phyloP scores from a whole-genome alignment of 2,113 vertebrate genomes.

The Chionodraco myersi region DNA sequence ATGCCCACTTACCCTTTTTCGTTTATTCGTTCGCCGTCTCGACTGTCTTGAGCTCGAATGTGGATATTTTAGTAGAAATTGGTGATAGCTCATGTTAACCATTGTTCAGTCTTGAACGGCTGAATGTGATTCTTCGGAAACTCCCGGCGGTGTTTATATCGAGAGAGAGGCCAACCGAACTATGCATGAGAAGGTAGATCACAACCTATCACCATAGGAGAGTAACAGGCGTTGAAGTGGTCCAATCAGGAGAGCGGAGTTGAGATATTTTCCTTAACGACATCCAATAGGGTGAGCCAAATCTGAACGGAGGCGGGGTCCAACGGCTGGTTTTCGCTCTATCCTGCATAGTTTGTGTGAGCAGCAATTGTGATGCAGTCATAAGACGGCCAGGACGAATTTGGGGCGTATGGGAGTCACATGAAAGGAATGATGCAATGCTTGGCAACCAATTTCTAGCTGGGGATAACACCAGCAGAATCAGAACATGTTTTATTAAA shows the following conservation, averaged over 20 bases:
- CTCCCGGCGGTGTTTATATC: slow-evolving; percentile 87
- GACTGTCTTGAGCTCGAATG: slow-evolving; percentile 84
- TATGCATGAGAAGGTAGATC: slow-evolving; percentile 59
- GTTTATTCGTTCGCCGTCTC: slow-evolving; percentile 86
- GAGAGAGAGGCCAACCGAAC: slow-evolving; percentile 82
- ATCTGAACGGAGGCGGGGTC: slow-evolving; percentile 18
- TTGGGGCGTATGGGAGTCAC: slow-evolving; percentile 89
- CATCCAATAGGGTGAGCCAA: slow-evolving; percentile 73
- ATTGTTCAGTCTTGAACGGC: slow-evolving; percentile 87
- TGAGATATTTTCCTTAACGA: slow-evolving; percentile 84
- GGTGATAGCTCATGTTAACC: slow-evolving; percentile 89
- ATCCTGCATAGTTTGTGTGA: slow-evolving; percentile 82
- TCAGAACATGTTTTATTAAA: slow-evolving; percentile 89
- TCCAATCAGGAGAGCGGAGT: slow-evolving; percentile 58
- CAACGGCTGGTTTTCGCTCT: slow-evolving; percentile 61
- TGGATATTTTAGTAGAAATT: slow-evolving; percentile 85
- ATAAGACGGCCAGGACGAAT: slow-evolving; percentile 89
- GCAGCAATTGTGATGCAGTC: slow-evolving; percentile 87
- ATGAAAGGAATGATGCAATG: slow-evolving; percentile 91
- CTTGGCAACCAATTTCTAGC: slow-evolving; percentile 89
- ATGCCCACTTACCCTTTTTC: slow-evolving; percentile 84
- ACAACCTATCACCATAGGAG: slow-evolving; percentile 36
- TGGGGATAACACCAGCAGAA: slow-evolving; percentile 88
- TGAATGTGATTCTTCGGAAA: slow-evolving; percentile 87
- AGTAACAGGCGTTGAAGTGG: fast-evolving